Evolutionary conservation across 2,113 vertebrate genomes (phyloP).

Genomic region (Nycticryphes semicollaris): DNA sequence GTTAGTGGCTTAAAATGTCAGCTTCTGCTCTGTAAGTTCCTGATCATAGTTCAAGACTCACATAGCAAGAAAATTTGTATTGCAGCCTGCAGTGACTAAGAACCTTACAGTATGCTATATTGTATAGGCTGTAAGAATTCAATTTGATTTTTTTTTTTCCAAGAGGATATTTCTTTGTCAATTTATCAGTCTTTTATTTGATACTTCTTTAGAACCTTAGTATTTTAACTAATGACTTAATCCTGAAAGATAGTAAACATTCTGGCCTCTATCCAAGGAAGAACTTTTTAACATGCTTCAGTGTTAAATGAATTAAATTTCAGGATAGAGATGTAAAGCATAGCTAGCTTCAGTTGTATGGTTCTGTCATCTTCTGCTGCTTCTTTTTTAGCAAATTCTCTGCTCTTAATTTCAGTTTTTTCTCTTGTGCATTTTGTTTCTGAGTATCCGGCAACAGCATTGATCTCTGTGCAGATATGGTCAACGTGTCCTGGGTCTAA

Average conservation of each 20-base stretch:
- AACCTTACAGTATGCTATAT: background rate
- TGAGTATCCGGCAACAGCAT: background rate
- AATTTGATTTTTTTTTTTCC: constrained; percentile 9
- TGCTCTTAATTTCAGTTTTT: background rate
- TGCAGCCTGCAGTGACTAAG: background rate
- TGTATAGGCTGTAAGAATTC: background rate
- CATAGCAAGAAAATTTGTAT: background rate
- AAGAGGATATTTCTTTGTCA: background rate
- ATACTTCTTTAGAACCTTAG: background rate
- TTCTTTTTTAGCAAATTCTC: background rate
- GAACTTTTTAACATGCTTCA: background rate
- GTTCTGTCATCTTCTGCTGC: background rate
- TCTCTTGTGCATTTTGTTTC: background rate
- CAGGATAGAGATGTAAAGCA: background rate
- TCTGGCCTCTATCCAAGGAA: background rate
- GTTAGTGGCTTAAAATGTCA: constrained; percentile 7
- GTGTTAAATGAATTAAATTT: background rate
- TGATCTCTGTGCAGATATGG: background rate
- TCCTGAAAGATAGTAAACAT: background rate
- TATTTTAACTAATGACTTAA: background rate
- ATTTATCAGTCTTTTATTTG: background rate
- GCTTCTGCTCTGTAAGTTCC: background rate
- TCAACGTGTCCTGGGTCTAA: background rate
- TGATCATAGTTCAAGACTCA: constrained; percentile 1
- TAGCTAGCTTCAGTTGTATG: background rate